Percentiles rank a stretch among this genome's conserved stretches.
phyloP scores from a whole-genome alignment of 2,888 invertebrate genomes.

The Schrankia costaestrigalis region DNA sequence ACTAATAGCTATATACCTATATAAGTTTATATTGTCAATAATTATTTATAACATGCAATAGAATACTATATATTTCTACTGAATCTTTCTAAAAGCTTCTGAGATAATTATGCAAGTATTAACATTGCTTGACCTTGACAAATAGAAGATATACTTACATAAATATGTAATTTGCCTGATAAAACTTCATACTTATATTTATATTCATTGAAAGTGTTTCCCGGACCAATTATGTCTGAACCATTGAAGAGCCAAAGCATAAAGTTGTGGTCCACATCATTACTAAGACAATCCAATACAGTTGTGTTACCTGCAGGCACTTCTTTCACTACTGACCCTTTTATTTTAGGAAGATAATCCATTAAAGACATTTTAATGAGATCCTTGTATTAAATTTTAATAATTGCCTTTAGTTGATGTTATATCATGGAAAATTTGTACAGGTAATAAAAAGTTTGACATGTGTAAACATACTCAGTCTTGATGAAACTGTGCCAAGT shows the following conservation, averaged over 20 bases:
- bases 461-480: slow-evolving; percentile 55
- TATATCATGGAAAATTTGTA: slow-evolving; percentile 47
- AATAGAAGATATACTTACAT: slow-evolving; percentile 68
- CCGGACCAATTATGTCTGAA: slow-evolving; percentile 82
- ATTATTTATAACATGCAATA: too few relatives aligned
- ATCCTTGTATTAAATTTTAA: slow-evolving; percentile 13
- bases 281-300: slow-evolving; percentile 82
- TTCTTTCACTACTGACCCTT: slow-evolving; percentile 63
- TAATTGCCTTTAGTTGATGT: slow-evolving; percentile 33
- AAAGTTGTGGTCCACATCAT: slow-evolving; percentile 83
- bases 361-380: slow-evolving; percentile 40
- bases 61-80: too few relatives aligned
- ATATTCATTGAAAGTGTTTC: slow-evolving; percentile 78
- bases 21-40: background rate
- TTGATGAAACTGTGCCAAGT: slow-evolving; percentile 73
- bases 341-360: slow-evolving; percentile 42
- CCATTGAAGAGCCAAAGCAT: slow-evolving; percentile 84
- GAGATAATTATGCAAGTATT: slow-evolving; percentile 1
- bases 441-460: slow-evolving; percentile 46
- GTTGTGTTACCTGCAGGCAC: slow-evolving; percentile 81
- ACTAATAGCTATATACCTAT: too few relatives aligned
- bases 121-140: slow-evolving; percentile 26
- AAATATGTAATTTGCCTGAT: slow-evolving; percentile 83
- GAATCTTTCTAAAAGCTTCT: background rate
- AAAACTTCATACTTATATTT: slow-evolving; percentile 86